These are phyloP conservation scores for Oreochromis aureus DNA, from an alignment of 2,113 vertebrate genomes.

Conservation along the genomic window DNA sequence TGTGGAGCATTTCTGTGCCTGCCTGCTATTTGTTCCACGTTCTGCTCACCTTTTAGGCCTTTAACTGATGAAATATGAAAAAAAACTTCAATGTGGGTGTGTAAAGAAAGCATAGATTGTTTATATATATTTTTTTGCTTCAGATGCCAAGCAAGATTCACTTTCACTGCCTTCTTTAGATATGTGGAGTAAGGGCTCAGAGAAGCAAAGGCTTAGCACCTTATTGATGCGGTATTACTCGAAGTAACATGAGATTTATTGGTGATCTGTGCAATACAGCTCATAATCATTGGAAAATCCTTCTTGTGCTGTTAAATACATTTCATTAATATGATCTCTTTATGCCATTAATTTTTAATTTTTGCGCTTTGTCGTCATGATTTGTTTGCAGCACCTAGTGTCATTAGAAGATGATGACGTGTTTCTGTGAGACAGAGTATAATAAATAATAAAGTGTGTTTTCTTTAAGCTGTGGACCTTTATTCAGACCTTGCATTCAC, in stretches of 20 bases:
- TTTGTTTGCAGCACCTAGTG: neutral
- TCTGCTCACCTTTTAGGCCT: slow-evolving; percentile 55
- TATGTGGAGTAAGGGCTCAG: neutral
- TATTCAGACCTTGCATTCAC: neutral
- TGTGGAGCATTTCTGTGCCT: slow-evolving; percentile 53
- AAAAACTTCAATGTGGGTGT: neutral
- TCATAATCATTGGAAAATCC: neutral
- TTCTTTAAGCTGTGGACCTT: neutral
- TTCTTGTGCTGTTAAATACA: slow-evolving; percentile 29
- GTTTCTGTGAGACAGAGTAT: slow-evolving; percentile 26
- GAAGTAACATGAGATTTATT: neutral
- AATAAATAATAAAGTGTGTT: neutral
- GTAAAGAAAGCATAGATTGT: neutral
- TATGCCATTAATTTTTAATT: neutral
- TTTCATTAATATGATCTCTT: slow-evolving; percentile 9
- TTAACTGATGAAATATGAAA: neutral
- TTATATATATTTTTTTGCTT: slow-evolving; percentile 15
- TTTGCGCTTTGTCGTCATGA: slow-evolving; percentile 2
- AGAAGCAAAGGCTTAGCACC: slow-evolving; percentile 41
- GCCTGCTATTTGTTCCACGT: slow-evolving; percentile 34
- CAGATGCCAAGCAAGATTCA: slow-evolving; percentile 50
- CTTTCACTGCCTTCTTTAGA: slow-evolving; percentile 48
- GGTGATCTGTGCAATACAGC: slow-evolving; percentile 25
- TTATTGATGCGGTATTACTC: slow-evolving; percentile 32
- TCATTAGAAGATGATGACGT: neutral